Base-by-base conservation (phyloP, 92 coral and sea anemone genomes). In the Palythoa grandiflora region DNA sequence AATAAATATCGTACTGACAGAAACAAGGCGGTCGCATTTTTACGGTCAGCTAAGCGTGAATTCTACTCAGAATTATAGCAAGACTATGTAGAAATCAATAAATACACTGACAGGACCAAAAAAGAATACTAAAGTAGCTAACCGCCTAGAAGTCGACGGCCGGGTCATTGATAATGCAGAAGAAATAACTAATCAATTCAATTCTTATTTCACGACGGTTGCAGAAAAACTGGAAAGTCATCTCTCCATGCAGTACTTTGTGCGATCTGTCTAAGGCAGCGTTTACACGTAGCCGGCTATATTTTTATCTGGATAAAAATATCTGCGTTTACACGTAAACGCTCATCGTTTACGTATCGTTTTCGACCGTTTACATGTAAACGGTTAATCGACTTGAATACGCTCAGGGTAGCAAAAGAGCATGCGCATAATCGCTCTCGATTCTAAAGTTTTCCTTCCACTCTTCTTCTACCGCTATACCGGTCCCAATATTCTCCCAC, bases 21-120 rank as follows among this genome's bases (percentile, higher is more conserved):
- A 70, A 89, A 89, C 59, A 65, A 89, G 50, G 92, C 92, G 60
- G 92, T 89, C 73, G 38, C 71, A 57, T 19, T 74, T 57, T 59
- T 89, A 83, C 79, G 92, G 68, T 59, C 91, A 89, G 88, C 88
- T 47, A 83, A 89, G 88, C 89, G 92, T 35, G 79, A 84, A n/a
- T 89, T 89, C 73, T 89, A 89, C 76, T 52, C 52, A 72, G 47
- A 83, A 89, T 73, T 75, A 89, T 75, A 57, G 83, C 53, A 89
- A 79, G 74, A 79, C 88, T 8, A 89, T 54, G 20, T 89, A 88
- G 88, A 83, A 89, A 20, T 51, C 88, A 55, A 83, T 89, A n/a
- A 89, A 89, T 83, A 73, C 84, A 38, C 74, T 89, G 88, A 54
- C 12, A 54, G 60, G 60, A 54, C 60, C 60, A 88, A 80, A 19